Evolutionary conservation across 2,797 vertebrate genomes (phyloP).

Genomic region (Pteronotus mesoamericanus): DNA sequence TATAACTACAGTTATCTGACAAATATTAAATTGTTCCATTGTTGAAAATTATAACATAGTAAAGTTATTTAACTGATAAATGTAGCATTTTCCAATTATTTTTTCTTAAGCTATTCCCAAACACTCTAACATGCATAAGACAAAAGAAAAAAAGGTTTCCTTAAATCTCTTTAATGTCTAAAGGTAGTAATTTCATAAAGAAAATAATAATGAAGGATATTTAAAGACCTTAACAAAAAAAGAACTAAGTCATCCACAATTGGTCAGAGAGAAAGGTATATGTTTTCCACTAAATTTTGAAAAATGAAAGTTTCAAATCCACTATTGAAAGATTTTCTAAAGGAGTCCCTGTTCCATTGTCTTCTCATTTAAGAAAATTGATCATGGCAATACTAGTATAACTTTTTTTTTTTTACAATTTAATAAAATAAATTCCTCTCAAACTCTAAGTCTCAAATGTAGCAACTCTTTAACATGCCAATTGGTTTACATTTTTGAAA

Average conservation of each 20-base stretch:
- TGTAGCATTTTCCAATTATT: constrained; percentile 12
- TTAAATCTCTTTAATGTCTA: constrained; percentile 67
- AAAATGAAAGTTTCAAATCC: constrained; percentile 64
- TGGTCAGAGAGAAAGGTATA: constrained; percentile 74
- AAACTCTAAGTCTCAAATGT: neutral
- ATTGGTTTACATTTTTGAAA: neutral
- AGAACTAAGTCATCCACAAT: constrained; percentile 50
- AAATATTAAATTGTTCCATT: constrained; percentile 56
- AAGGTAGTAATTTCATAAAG: constrained; percentile 71
- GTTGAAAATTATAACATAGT: constrained; percentile 34
- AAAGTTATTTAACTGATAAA: constrained; percentile 58
- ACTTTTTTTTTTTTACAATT: neutral
- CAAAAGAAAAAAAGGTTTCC: constrained; percentile 25
- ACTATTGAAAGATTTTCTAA: constrained; percentile 41
- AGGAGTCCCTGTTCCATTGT: constrained; percentile 37
- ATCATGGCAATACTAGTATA: constrained; percentile 28
- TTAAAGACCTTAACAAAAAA: constrained; percentile 61
- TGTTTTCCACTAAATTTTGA: constrained; percentile 68
- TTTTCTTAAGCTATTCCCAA: constrained; percentile 64
- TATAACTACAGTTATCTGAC: constrained; percentile 22
- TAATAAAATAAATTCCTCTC: neutral
- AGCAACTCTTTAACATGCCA: neutral
- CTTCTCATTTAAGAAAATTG: constrained; percentile 26
- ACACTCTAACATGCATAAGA: constrained; percentile 22
- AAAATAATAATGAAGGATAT: constrained; percentile 71